Conservation (phyloP, 2,113 vertebrate species). For the Mungos mungo region DNA sequence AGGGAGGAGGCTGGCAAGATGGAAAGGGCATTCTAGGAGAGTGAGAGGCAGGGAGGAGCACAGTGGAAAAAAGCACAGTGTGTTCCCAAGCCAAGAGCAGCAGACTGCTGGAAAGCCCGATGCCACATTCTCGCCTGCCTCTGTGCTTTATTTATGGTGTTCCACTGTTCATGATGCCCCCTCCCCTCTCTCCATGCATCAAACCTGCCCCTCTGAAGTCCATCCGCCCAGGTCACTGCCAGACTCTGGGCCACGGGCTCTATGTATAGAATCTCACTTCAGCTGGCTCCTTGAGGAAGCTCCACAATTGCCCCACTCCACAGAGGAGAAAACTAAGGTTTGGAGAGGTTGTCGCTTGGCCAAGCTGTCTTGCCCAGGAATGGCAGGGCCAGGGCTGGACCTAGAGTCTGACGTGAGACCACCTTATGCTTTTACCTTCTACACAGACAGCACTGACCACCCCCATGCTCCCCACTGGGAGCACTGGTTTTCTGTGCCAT, state of each 20-base stretch:
- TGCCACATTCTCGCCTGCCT: not conserved
- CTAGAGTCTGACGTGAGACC: not conserved
- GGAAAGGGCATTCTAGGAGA: not conserved
- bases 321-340: not conserved
- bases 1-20: not conserved
- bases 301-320: not conserved
- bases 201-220: not conserved
- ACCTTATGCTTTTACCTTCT: not conserved
- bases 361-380: not conserved
- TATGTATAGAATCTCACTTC: not conserved
- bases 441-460: not conserved
- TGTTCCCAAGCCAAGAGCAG: not conserved
- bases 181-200: not conserved
- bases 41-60: not conserved
- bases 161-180: not conserved
- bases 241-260: not conserved
- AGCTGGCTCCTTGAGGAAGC: not conserved
- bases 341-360: not conserved
- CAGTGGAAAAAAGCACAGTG: not conserved
- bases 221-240: not conserved
- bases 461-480: accelerated
- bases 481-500: not conserved
- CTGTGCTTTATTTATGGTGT: not conserved
- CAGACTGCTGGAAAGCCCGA: accelerated
- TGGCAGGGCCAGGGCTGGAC: not conserved